Evolutionary conservation across 2,797 vertebrate genomes (phyloP).

Genomic region (Gobionotothen gibberifrons): DNA sequence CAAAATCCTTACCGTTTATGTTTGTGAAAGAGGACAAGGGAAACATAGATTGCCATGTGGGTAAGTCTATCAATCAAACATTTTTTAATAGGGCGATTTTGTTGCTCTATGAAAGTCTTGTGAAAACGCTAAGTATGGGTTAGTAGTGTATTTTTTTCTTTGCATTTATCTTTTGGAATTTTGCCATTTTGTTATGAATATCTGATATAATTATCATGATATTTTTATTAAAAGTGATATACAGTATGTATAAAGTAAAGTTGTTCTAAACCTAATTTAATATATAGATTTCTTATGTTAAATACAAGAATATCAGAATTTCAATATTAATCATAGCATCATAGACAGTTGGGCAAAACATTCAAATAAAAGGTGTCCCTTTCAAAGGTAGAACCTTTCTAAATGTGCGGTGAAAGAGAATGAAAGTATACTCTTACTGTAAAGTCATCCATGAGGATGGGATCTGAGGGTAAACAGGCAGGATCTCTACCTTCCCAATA

Average conservation of each 20-base stretch:
- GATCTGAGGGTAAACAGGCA: constrained; percentile 80
- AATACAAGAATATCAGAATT: background rate
- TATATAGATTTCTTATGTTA: background rate
- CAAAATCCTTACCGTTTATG: constrained; percentile 79
- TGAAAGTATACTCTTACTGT: constrained; percentile 73
- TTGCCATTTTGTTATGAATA: background rate
- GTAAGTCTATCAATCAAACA: background rate
- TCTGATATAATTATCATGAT: background rate
- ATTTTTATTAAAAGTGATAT: background rate
- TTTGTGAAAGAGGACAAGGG: constrained; percentile 3
- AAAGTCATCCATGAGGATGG: constrained; percentile 82
- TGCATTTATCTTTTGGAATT: background rate
- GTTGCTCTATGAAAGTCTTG: too few species aligned
- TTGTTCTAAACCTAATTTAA: too few species aligned
- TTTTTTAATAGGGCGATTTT: too few species aligned
- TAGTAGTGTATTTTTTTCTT: background rate
- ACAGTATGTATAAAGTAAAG: background rate
- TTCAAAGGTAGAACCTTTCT: background rate
- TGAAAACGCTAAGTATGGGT: too few species aligned
- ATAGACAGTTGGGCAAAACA: background rate
- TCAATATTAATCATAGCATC: background rate
- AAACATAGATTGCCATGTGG: background rate
- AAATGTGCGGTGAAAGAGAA: background rate
- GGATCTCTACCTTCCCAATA: constrained; percentile 48
- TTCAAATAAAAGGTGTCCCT: background rate